These are phyloP conservation scores for Callithrix jacchus DNA, from an alignment of 2,113 vertebrate genomes.

Conservation along the genomic window DNA sequence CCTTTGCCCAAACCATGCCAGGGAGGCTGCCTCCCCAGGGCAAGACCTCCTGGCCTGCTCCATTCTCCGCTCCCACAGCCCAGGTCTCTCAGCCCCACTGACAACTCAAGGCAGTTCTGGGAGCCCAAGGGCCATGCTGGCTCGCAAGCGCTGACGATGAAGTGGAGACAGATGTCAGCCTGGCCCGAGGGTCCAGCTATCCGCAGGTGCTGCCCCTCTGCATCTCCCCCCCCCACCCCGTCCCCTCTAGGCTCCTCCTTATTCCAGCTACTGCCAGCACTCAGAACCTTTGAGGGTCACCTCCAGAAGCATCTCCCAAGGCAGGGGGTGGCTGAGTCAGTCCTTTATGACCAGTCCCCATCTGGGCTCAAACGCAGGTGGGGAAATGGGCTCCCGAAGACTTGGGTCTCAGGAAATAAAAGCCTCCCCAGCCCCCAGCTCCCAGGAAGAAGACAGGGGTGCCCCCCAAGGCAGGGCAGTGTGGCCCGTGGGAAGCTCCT, in stretches of 20 bases:
- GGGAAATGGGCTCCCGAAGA: background rate
- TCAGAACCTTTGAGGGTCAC: fast-evolving
- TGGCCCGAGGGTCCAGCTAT: fast-evolving
- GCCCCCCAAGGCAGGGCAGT: fast-evolving
- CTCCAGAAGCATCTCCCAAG: background rate
- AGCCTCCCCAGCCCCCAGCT: background rate
- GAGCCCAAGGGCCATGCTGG: fast-evolving
- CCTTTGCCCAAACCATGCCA: no score
- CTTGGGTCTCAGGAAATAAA: background rate
- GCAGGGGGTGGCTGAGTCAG: background rate
- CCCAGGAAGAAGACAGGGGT: fast-evolving
- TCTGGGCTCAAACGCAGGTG: background rate
- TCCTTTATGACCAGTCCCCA: no score
- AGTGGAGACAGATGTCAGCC: fast-evolving
- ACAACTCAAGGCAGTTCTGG: background rate
- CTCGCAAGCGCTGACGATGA: background rate
- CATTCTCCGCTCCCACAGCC: fast-evolving
- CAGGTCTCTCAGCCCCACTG: background rate
- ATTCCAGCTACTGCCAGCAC: background rate
- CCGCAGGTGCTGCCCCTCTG: fast-evolving
- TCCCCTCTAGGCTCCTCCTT: no score
- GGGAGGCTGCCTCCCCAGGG: fast-evolving
- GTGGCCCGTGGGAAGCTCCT: fast-evolving
- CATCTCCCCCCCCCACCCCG: fast-evolving
- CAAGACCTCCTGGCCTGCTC: background rate